Percentiles rank a stretch among this genome's conserved stretches.
phyloP scores from a whole-genome alignment of 2,888 invertebrate species.

The Nemoura dubitans region DNA sequence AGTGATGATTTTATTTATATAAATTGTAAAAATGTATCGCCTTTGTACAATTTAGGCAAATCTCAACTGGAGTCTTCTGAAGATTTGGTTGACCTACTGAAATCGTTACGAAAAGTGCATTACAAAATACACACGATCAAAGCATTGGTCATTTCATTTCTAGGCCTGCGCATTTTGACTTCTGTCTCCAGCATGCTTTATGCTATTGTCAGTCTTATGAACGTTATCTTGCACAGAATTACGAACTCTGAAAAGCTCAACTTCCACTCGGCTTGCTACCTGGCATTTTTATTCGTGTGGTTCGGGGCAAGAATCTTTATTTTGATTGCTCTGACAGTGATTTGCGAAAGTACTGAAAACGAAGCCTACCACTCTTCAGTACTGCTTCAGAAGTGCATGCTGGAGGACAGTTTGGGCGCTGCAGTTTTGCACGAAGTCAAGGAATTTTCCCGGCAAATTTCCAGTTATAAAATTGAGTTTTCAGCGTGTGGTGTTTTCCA shows the following conservation, averaged over 20 bases:
- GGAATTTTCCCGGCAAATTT: not conserved
- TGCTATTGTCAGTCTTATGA: too few species aligned
- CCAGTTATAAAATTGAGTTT: not conserved
- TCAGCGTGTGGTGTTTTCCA: not conserved
- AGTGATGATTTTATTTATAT: too few species aligned
- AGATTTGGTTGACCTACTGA: too few species aligned
- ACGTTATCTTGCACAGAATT: not conserved
- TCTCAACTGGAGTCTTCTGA: too few species aligned
- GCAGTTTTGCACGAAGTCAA: not conserved
- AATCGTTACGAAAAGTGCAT: too few species aligned
- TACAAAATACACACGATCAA: not conserved
- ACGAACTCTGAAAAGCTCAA: not conserved
- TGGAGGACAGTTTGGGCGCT: not conserved
- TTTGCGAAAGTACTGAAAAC: not conserved
- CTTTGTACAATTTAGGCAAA: too few species aligned
- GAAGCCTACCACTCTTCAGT: not conserved
- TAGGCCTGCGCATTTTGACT: not conserved
- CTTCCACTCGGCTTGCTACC: not conserved
- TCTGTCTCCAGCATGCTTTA: too few species aligned
- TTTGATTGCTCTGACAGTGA: not conserved
- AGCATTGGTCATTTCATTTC: not conserved
- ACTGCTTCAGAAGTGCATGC: not conserved
- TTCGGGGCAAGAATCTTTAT: not conserved
- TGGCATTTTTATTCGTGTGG: not conserved
- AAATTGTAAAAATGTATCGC: too few species aligned